Evolutionary conservation across 2,113 vertebrate genomes (phyloP).

Genomic region (Chrysochloris asiatica): DNA sequence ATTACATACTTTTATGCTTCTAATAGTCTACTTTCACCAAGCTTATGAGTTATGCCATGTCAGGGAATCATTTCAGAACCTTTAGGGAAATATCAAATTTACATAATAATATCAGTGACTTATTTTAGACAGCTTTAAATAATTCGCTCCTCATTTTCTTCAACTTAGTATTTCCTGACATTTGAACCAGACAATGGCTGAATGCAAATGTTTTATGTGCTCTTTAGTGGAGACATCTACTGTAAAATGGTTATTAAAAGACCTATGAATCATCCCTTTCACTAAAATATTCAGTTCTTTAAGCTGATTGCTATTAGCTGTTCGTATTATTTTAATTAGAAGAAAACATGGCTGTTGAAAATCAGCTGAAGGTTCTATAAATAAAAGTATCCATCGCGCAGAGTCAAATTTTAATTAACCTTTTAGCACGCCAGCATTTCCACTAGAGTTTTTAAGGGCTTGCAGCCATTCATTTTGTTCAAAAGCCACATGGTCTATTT

Average conservation of each 20-base stretch:
- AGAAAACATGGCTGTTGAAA: slow-evolving; percentile 75
- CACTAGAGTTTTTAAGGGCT: slow-evolving; percentile 52
- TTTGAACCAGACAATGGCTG: slow-evolving; percentile 76
- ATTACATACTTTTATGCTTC: slow-evolving; percentile 13
- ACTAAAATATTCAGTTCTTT: slow-evolving; percentile 79
- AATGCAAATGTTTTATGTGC: slow-evolving; percentile 69
- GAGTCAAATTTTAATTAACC: slow-evolving; percentile 81
- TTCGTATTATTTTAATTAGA: slow-evolving; percentile 80
- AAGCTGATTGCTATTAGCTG: slow-evolving; percentile 81
- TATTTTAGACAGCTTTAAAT: slow-evolving; percentile 73
- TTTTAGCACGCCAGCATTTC: slow-evolving; percentile 69
- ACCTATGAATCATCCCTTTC: slow-evolving; percentile 68
- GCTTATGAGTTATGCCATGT: slow-evolving; percentile 19
- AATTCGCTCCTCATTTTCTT: slow-evolving; percentile 63
- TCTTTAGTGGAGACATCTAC: slow-evolving; percentile 66
- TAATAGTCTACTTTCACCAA: not conserved
- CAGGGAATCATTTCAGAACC: slow-evolving; percentile 56
- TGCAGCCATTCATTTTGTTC: slow-evolving; percentile 71
- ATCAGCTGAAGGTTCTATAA: slow-evolving; percentile 76
- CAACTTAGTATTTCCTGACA: slow-evolving; percentile 69
- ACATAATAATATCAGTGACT: slow-evolving; percentile 63
- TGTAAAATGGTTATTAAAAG: slow-evolving; percentile 69
- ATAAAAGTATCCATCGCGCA: slow-evolving; percentile 70
- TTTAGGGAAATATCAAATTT: slow-evolving; percentile 71
- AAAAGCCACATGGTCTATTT: slow-evolving; percentile 68